phyloP scores from a whole-genome alignment of 2,113 vertebrate genomes.

The Urocitellus parryii region DNA sequence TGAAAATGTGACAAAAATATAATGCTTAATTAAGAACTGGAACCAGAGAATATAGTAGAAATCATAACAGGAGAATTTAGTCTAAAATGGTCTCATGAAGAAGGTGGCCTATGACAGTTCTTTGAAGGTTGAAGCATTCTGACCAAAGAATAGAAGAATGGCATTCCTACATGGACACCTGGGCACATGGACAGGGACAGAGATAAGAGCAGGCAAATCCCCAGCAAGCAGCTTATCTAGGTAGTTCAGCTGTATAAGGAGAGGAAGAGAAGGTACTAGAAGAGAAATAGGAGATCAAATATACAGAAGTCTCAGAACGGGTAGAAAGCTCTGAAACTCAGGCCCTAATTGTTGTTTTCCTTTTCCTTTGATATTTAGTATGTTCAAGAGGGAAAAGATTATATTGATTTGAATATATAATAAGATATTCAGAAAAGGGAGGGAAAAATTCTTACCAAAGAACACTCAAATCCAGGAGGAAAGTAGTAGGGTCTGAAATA shows the following conservation, averaged over 20 bases:
- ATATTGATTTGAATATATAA: not conserved
- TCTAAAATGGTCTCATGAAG: not conserved
- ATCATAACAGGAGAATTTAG: not conserved
- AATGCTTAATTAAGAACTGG: not conserved
- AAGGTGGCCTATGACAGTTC: rapidly evolving
- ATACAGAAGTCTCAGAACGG: not conserved
- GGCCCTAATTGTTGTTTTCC: not conserved
- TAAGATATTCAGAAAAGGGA: not conserved
- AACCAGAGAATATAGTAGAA: not conserved
- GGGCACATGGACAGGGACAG: not conserved
- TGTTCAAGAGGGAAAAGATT: not conserved
- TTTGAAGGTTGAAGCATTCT: not conserved
- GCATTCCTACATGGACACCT: rapidly evolving
- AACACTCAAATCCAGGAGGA: not conserved
- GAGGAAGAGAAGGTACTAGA: not conserved
- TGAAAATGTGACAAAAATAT: not conserved
- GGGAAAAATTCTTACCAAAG: not conserved
- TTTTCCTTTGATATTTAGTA: not conserved
- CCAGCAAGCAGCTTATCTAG: too few relatives aligned
- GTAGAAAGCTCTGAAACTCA: not conserved
- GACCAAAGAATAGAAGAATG: not conserved
- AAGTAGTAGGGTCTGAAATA: not conserved
- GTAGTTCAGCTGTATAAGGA: not conserved
- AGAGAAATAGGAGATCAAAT: not conserved
- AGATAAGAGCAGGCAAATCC: not conserved